phyloP scores from a whole-genome alignment of 2,888 invertebrate species.

The Euzophera pinguis region DNA sequence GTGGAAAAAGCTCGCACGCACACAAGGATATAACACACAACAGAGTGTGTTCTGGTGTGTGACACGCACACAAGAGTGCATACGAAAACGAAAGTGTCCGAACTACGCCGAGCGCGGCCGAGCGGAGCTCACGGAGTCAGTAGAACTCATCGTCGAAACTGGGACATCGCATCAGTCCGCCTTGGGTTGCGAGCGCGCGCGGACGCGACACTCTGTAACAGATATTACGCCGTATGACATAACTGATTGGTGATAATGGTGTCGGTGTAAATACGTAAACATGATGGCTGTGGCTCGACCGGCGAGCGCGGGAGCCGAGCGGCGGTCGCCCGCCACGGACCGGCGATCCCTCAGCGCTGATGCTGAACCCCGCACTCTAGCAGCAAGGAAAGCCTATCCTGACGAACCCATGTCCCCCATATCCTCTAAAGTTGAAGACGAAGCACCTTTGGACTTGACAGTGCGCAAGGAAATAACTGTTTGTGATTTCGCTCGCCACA shows the following conservation, averaged over 20 bases:
- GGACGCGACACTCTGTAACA: conserved; percentile 60
- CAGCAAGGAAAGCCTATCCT: conserved; percentile 75
- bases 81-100: conserved; percentile 80
- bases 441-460: conserved; percentile 90
- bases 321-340: conserved; percentile 50
- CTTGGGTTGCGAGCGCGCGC: conserved; percentile 71
- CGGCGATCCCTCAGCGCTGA: conserved; percentile 60
- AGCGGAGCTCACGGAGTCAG: conserved; percentile 75
- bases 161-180: conserved; percentile 84
- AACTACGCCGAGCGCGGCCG: conserved; percentile 71
- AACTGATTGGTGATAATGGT: conserved; percentile 72
- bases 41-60: conserved; percentile 26
- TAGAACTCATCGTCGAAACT: conserved; percentile 80
- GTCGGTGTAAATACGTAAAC: conserved; percentile 62
- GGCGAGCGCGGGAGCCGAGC: conserved; percentile 60
- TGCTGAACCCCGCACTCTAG: conserved; percentile 67
- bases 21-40: conserved; percentile 23
- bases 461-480: conserved; percentile 77
- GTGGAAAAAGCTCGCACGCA: conserved; percentile 65
- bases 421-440: conserved; percentile 59
- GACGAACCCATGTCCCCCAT: conserved; percentile 43
- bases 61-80: conserved; percentile 47
- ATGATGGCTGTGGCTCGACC: conserved; percentile 77
- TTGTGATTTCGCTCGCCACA: conserved; percentile 71
- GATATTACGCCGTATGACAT: conserved; percentile 71